Conservation (phyloP, 2,797 vertebrate species). For the Salarias fasciatus region DNA sequence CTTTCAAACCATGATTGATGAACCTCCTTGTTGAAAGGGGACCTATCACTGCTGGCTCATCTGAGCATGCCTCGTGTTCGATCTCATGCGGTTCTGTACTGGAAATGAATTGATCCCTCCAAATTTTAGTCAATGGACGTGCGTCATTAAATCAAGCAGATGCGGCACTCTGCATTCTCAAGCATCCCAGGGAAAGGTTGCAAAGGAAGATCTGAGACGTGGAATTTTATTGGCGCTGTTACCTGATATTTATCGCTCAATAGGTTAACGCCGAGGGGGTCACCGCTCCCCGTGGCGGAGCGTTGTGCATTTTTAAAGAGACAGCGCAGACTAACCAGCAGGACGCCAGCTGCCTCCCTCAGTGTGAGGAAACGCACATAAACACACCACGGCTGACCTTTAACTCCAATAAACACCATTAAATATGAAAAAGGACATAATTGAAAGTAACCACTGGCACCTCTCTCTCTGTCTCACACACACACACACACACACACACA, state of each 20-base stretch:
- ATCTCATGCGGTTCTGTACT: slow-evolving; percentile 1
- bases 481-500: neutral
- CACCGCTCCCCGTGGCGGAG: slow-evolving; percentile 71
- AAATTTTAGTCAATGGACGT: slow-evolving; percentile 18
- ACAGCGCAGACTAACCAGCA: slow-evolving; percentile 75
- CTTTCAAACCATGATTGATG: slow-evolving; percentile 26
- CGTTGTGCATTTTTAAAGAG: slow-evolving; percentile 83
- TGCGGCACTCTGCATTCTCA: slow-evolving; percentile 17
- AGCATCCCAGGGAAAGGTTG: slow-evolving; percentile 43
- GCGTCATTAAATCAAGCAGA: slow-evolving; percentile 27
- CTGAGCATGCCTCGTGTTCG: neutral
- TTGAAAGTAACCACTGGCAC: slow-evolving; percentile 82
- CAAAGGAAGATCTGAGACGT: slow-evolving; percentile 21
- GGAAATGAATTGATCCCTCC: slow-evolving; percentile 15
- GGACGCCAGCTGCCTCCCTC: slow-evolving; percentile 65
- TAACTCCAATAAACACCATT: slow-evolving; percentile 85
- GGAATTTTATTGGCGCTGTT: slow-evolving; percentile 67
- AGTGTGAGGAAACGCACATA: slow-evolving; percentile 74
- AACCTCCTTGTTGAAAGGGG: slow-evolving; percentile 20
- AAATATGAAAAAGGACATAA: slow-evolving; percentile 88
- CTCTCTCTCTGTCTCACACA: neutral
- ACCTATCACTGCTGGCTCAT: slow-evolving; percentile 8
- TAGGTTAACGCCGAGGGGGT: slow-evolving; percentile 80
- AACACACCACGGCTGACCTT: slow-evolving; percentile 82
- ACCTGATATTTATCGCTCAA: slow-evolving; percentile 84